Base-by-base conservation (phyloP, 2,113 vertebrate species). In the Heterochromis multidens region DNA sequence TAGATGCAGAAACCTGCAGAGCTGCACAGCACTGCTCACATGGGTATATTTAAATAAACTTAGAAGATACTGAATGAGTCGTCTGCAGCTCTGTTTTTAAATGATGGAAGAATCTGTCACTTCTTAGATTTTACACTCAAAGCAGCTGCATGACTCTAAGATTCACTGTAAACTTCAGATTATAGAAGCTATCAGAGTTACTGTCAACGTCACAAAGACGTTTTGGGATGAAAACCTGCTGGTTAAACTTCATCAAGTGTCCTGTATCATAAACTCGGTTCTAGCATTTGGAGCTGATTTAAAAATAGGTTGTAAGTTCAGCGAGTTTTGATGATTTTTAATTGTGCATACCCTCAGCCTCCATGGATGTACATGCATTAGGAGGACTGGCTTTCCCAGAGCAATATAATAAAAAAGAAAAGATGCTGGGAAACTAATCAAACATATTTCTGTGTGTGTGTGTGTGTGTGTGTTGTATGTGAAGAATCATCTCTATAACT, bases 261-360 rank as follows among this genome's bases (percentile, higher is more conserved):
- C 62, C 62, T 40, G 35, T n/a, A 23, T 65, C 62, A 23, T 63
- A 0, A 37, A 0, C 62, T 8, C 7, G 8, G 7, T 7, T 23
- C 33, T 0, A 14, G 13, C 62, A 2, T 40, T 35, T 63, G 31
- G n/a, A 35, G 35, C 23, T 1, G 7, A 16, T n/a, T 16, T 59
- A 27, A 59, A 43, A 16, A 11, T 1, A 23, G 61, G 35, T 33
- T 67, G 1, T 2, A 43, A 67, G 2, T 43, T 43, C 0, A 67
- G 40, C 1, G 40, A 43, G n/a, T 43, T 67, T n/a, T 10, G 35
- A 67, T 17, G 2, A 23, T 23, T 65, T 65, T 23, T 65, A 65
- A 23, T 65, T 40, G 61, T 63, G 61, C 6, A 12, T 6, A 13
- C 31, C 0, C 46, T 46, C 14, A 7, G 49, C 49, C 21, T 40